phyloP scores from a whole-genome alignment of 2,888 invertebrate genomes.

The Lydus trimaculatus region DNA sequence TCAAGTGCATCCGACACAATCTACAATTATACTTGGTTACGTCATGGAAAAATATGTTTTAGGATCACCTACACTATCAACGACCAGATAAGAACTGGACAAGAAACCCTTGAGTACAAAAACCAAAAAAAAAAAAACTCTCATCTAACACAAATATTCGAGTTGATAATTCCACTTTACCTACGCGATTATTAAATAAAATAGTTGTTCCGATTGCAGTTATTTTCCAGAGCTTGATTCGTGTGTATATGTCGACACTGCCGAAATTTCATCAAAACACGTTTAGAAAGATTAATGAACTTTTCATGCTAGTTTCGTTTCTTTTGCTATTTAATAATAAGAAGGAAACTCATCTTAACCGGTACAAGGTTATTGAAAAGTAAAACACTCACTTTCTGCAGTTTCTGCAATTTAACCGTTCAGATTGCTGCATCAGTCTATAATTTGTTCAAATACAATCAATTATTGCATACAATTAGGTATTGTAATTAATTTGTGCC shows the following conservation, averaged over 20 bases:
- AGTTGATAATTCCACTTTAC: no score
- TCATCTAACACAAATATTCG: no score
- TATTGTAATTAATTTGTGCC: no score
- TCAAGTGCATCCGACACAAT: constrained; percentile 45
- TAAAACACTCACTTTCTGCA: neutral
- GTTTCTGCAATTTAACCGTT: neutral
- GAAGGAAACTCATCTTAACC: neutral
- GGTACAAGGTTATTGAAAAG: constrained; percentile 1
- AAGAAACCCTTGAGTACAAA: neutral
- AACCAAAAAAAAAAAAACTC: neutral
- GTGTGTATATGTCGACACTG: neutral
- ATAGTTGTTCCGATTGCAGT: neutral
- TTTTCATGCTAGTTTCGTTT: neutral
- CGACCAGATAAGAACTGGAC: neutral
- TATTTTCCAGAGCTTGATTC: neutral
- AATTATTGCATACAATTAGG: no score
- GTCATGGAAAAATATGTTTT: constrained; percentile 4
- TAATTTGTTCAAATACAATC: no score
- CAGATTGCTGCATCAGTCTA: no score
- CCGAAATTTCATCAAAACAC: neutral
- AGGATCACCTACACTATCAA: neutral
- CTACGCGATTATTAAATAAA: neutral
- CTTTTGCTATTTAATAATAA: neutral
- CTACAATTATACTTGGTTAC: constrained; percentile 9
- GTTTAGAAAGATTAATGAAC: neutral